Base-by-base conservation (phyloP, 2,888 invertebrate genomes). In the Conops quadrifasciatus region DNA sequence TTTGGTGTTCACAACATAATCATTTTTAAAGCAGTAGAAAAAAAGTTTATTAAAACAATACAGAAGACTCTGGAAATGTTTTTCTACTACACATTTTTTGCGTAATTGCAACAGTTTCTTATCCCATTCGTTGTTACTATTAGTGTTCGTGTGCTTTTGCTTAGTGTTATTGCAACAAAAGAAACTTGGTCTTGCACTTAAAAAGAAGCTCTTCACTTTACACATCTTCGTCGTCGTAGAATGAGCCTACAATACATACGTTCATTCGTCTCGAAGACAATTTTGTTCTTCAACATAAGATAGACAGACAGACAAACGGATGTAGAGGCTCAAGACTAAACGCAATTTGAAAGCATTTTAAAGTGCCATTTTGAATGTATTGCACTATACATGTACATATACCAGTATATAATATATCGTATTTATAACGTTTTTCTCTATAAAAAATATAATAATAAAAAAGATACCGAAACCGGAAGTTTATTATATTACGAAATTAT, bases 81-180 rank as follows among this genome's bases (percentile, higher is more conserved):
- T n/a, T n/a, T 36, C 9, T 36, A 36, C 9, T 9, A 36, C 36
- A 36, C 4, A 7, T 36, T 36, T 30, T 51, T 51, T 62, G 36
- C 49, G 62, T 62, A 60, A 62, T 68, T 68, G 60, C 62, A 68
- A 49, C 68, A 68, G 51, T 62, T 68, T 36, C n/a, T 36, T 36
- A 36, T 36, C 36, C 36, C n/a, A n/a, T n/a, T 36, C 36, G 36
- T 9, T 36, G 9, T 36, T 36, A 36, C 36, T 9, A 36, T 9
- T 4, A 36, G n/a, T n/a, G n/a, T n/a, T n/a, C n/a, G n/a, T n/a
- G n/a, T n/a, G n/a, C 36, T 36, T 36, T 36, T 68, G 60, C 28
- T 60, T 49, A 19, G n/a, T 58, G 28, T 24, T 28, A 26, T 28
- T 24, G 58, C 58, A 26, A 28, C 1, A 53, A 53, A 53, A 53